A percentile compares a stretch with the other conserved stretches of the same genome.
phyloP scores from a whole-genome alignment of 2,113 vertebrate species.

The Kobus ellipsiprymnus region DNA sequence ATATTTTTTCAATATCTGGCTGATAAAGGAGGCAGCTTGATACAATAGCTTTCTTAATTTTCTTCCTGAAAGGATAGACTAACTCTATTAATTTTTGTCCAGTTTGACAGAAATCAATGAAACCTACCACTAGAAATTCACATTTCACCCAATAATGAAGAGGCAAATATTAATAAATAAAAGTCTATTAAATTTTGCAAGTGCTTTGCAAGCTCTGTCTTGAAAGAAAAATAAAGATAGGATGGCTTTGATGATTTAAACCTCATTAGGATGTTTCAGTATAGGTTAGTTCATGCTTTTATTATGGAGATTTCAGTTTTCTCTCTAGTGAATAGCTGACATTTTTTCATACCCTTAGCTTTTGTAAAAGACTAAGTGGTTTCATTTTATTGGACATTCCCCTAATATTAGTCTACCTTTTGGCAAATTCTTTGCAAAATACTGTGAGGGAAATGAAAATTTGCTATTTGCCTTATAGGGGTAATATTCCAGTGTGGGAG shows the following conservation, averaged over 20 bases:
- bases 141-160: slow-evolving; percentile 28
- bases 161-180: slow-evolving; percentile 48
- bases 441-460: neutral
- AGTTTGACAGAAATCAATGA: slow-evolving; percentile 52
- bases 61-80: slow-evolving; percentile 7
- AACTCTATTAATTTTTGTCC: slow-evolving; percentile 28
- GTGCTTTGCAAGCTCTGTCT: slow-evolving; percentile 8
- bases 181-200: slow-evolving; percentile 42
- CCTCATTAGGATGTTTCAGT: neutral
- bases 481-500: neutral
- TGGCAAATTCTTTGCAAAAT: neutral
- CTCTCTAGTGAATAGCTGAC: neutral
- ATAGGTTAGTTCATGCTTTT: neutral
- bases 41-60: neutral
- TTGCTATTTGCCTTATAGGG: neutral
- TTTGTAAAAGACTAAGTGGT: neutral
- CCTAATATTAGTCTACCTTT: neutral
- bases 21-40: neutral
- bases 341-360: neutral
- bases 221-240: slow-evolving; percentile 37
- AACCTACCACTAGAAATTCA: slow-evolving; percentile 39
- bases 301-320: neutral
- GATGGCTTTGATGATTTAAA: slow-evolving; percentile 28
- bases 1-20: neutral
- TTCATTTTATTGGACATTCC: neutral